A percentile compares a stretch with the other conserved stretches of the same genome.
Evolutionary conservation across 2,888 invertebrate genomes (phyloP).

Genomic region (Dolichomitus sp.): DNA sequence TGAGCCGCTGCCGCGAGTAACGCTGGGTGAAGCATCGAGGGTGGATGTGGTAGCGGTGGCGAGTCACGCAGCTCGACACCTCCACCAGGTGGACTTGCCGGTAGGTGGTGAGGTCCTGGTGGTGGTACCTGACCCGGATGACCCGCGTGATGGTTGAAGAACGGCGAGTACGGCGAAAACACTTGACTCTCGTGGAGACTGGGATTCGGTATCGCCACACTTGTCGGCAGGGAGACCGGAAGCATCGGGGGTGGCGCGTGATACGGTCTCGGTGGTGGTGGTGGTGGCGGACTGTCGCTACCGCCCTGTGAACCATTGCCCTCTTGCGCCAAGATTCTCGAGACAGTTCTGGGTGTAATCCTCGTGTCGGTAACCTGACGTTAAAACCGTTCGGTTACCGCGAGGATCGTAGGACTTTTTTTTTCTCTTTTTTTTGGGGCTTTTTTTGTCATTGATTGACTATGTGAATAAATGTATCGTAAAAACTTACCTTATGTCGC

Average conservation of each 20-base stretch:
- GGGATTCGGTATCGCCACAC: slow-evolving; percentile 98
- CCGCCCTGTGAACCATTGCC: slow-evolving; percentile 91
- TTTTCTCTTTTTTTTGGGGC: slow-evolving; percentile 40
- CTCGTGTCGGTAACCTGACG: slow-evolving; percentile 94
- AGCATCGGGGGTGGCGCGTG: slow-evolving; percentile 94
- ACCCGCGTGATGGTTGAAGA: slow-evolving; percentile 89
- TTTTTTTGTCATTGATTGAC: slow-evolving; percentile 22
- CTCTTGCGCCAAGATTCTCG: slow-evolving; percentile 94
- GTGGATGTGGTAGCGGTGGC: slow-evolving; percentile 93
- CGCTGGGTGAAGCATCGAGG: slow-evolving; percentile 94
- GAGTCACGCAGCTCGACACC: slow-evolving; percentile 92
- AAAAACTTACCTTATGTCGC: slow-evolving; percentile 92
- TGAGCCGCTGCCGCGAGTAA: slow-evolving; percentile 94
- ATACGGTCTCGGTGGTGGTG: slow-evolving; percentile 91
- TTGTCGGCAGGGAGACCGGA: slow-evolving; percentile 96
- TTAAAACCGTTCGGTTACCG: slow-evolving; percentile 73
- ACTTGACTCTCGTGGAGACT: slow-evolving; percentile 98
- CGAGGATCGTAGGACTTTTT: slow-evolving; percentile 63
- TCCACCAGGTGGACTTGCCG: slow-evolving; percentile 89
- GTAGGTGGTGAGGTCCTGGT: slow-evolving; percentile 84
- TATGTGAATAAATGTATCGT: background rate
- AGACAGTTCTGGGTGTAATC: slow-evolving; percentile 96
- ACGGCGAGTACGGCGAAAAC: slow-evolving; percentile 96
- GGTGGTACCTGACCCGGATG: slow-evolving; percentile 85
- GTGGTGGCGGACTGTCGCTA: slow-evolving; percentile 84